Conservation (phyloP, 2,888 invertebrate species). For the Halictus ligatus region DNA sequence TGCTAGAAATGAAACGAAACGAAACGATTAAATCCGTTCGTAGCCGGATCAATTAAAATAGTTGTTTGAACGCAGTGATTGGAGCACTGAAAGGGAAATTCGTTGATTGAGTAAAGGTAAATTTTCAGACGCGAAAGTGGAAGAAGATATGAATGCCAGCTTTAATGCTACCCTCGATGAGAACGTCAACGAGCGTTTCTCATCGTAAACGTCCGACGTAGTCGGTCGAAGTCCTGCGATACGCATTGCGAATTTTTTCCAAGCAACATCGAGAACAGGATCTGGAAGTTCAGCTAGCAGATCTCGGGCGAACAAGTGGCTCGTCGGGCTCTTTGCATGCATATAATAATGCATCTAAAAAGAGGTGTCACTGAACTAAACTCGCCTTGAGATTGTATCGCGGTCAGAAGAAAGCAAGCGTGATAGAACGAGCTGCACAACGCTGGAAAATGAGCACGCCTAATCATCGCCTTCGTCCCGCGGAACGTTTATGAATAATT, state of each 20-base stretch:
- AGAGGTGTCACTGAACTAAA: constrained; percentile 67
- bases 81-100: neutral
- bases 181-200: constrained; percentile 20
- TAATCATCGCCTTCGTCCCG: constrained; percentile 17
- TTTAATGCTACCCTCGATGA: constrained; percentile 1
- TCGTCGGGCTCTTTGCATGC: constrained; percentile 51
- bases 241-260: constrained; percentile 36
- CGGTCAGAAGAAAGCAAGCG: constrained; percentile 60
- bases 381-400: constrained; percentile 52
- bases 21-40: neutral
- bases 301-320: constrained; percentile 9
- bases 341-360: constrained; percentile 56
- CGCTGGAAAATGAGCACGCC: constrained; percentile 54
- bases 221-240: constrained; percentile 13
- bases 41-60: neutral
- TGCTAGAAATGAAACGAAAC: neutral
- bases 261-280: constrained; percentile 53
- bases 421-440: constrained; percentile 54
- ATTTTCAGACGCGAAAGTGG: neutral
- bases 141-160: neutral
- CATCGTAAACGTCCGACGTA: constrained; percentile 28
- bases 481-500: constrained; percentile 31
- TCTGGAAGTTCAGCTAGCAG: constrained; percentile 46
- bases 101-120: neutral
- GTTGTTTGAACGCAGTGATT: neutral